Base-by-base conservation (phyloP, 2,113 vertebrate species). In the Ictidomys tridecemlineatus region DNA sequence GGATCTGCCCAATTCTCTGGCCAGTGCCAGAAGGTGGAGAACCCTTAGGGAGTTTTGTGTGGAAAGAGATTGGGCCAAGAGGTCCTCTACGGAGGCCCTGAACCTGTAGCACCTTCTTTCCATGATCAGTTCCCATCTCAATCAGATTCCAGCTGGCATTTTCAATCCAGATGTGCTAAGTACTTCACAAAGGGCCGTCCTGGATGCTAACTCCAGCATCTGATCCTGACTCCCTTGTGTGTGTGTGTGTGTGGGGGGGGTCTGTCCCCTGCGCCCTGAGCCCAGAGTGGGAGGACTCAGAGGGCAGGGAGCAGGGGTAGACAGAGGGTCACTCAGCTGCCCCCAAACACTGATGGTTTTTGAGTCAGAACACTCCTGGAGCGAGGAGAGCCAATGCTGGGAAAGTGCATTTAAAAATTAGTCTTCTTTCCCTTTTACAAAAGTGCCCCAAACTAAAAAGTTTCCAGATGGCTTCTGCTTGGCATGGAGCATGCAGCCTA, bases 141-240 rank as follows among this genome's bases (percentile, higher is more conserved):
- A 4, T 11, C 61, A 53, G 30, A 37, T 34, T 48, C 14, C 16
- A 26, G 56, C 51, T 39, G 8, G 0, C 45, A 20, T 56, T 72
- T n/a, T 4, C 30, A 32, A 58, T 22, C 3, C 1, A 12, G 20
- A 3, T 2, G 0, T 10, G n/a, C 18, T 32, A 17, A 2, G 39
- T 20, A 18, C 51, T 45, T 69, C 63, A 1, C 5, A 1, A 20
- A 34, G n/a, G 42, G 2, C 17, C 2, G 2, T 14, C 4, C 80
- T 45, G 4, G 4, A 34, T 0, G 0, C 18, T 8, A 20, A 74
- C 30, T 37, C 48, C 39, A 16, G 1, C 9, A 0, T 65, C 61
- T 9, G 39, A 17, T 14, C 56, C 8, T 1, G 1, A 89, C 20
- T 51, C 7, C 48, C 51, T 32, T 58, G 26, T 34, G 10, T 39